phyloP scores from a whole-genome alignment of 2,888 invertebrate genomes.

The Eupeodes latifasciatus region DNA sequence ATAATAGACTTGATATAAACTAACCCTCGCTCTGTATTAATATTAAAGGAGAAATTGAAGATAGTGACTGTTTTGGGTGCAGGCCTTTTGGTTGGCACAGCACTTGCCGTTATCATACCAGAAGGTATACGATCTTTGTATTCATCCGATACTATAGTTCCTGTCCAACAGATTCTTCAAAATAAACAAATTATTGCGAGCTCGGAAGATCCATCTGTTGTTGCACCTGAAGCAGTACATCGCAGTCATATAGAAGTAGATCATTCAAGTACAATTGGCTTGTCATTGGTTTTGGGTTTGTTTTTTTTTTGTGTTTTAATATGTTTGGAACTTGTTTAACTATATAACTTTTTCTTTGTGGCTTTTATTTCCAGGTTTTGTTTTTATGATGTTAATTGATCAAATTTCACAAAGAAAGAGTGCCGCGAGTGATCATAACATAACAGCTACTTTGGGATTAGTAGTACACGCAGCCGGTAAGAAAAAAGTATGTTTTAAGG shows the following conservation, averaged over 20 bases:
- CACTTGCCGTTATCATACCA: slow-evolving; percentile 98
- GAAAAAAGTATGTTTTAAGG: slow-evolving; percentile 42
- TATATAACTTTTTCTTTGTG: neutral
- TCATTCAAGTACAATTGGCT: slow-evolving; percentile 88
- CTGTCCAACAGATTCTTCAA: neutral
- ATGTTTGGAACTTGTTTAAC: neutral
- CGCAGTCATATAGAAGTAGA: slow-evolving; percentile 76
- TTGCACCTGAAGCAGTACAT: slow-evolving; percentile 80
- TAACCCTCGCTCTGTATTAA: neutral
- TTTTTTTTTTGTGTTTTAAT: neutral
- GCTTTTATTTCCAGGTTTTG: slow-evolving; percentile 88
- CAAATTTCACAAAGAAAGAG: slow-evolving; percentile 88
- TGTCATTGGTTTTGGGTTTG: slow-evolving; percentile 93
- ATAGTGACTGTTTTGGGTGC: slow-evolving; percentile 98
- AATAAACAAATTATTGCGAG: slow-evolving; percentile 30
- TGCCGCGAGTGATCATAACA: slow-evolving; percentile 88
- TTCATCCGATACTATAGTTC: slow-evolving; percentile 72
- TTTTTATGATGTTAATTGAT: slow-evolving; percentile 98
- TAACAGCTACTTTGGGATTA: slow-evolving; percentile 97
- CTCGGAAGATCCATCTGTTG: slow-evolving; percentile 30
- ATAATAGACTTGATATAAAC: neutral
- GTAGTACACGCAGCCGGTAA: slow-evolving; percentile 98
- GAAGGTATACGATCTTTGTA: slow-evolving; percentile 96
- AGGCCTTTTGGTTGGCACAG: slow-evolving; percentile 98
- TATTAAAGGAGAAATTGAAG: slow-evolving; percentile 93